A percentile compares a stretch with the other conserved stretches of the same genome.
phyloP scores from a whole-genome alignment of 2,113 vertebrate species.

The Hippoglossus stenolepis region DNA sequence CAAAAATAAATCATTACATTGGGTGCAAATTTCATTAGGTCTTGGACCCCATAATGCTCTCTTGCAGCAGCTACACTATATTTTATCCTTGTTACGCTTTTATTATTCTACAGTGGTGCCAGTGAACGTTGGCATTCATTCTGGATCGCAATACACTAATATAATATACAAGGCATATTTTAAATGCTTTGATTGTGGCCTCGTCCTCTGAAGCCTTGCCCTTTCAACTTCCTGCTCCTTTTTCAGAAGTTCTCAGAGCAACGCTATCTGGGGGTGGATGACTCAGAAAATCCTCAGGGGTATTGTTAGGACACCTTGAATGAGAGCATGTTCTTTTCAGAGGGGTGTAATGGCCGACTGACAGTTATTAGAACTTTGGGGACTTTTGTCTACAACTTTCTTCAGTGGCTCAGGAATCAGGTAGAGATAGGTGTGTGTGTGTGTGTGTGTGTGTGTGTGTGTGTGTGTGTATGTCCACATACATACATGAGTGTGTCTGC shows the following conservation, averaged over 20 bases:
- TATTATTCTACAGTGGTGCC: conserved; percentile 5
- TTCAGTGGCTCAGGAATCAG: conserved; percentile 33
- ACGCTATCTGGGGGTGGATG: conserved; percentile 8
- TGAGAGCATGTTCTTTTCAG: conserved; percentile 63
- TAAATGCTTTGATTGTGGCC: conserved; percentile 9
- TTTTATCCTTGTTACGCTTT: conserved; percentile 20
- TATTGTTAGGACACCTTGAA: conserved; percentile 71
- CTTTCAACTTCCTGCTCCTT: conserved; percentile 57
- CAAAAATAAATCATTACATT: background rate
- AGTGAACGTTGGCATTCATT: conserved; percentile 14
- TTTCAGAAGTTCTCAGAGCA: conserved; percentile 55
- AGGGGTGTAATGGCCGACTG: conserved; percentile 66
- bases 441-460: conserved; percentile 13
- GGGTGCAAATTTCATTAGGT: background rate
- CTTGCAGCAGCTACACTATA: background rate
- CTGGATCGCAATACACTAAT: background rate
- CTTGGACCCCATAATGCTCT: conserved; percentile 3
- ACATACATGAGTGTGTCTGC: conserved; percentile 34
- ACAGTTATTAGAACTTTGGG: conserved; percentile 76
- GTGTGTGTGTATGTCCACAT: conserved; percentile 18
- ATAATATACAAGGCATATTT: background rate
- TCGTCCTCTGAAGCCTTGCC: conserved; percentile 13
- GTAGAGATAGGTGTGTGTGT: conserved; percentile 20
- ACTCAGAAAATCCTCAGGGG: conserved; percentile 29
- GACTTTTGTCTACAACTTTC: conserved; percentile 62